A percentile compares a stretch with the other conserved stretches of the same genome.
These are phyloP conservation scores for Malurus melanocephalus DNA, from an alignment of 2,113 vertebrate species.

Conservation along the genomic window DNA sequence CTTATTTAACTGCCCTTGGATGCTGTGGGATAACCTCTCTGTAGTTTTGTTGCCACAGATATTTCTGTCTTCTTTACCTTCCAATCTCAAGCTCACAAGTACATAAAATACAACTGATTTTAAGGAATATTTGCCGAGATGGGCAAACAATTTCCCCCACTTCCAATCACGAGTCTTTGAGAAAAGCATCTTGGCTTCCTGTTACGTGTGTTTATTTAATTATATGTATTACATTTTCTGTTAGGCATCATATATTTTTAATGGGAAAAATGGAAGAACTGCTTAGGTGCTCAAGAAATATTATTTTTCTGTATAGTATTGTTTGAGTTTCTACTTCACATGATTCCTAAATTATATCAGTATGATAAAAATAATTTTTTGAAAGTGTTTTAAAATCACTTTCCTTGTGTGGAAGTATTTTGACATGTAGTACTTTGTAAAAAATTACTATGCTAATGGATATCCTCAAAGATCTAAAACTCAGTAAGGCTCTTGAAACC, in stretches of 20 bases:
- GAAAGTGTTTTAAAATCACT: background rate
- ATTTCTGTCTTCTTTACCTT: background rate
- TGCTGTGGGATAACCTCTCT: background rate
- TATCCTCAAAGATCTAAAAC: background rate
- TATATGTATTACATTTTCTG: background rate
- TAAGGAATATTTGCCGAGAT: background rate
- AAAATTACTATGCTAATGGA: background rate
- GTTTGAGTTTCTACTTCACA: background rate
- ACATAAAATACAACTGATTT: background rate
- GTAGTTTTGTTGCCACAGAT: background rate
- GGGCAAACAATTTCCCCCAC: background rate
- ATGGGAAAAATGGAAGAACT: background rate
- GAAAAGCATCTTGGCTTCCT: background rate
- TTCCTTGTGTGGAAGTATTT: background rate
- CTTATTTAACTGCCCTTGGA: background rate
- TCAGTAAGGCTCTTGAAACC: background rate
- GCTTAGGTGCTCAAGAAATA: background rate
- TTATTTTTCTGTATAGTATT: background rate
- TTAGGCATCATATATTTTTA: background rate
- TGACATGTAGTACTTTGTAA: background rate
- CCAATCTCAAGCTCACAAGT: background rate
- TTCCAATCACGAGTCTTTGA: background rate
- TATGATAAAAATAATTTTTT: conserved; percentile 2
- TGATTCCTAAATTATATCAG: background rate
- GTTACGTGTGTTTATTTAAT: background rate